Base-by-base conservation (phyloP, 2,113 vertebrate species). In the Austrofundulus limnaeus region DNA sequence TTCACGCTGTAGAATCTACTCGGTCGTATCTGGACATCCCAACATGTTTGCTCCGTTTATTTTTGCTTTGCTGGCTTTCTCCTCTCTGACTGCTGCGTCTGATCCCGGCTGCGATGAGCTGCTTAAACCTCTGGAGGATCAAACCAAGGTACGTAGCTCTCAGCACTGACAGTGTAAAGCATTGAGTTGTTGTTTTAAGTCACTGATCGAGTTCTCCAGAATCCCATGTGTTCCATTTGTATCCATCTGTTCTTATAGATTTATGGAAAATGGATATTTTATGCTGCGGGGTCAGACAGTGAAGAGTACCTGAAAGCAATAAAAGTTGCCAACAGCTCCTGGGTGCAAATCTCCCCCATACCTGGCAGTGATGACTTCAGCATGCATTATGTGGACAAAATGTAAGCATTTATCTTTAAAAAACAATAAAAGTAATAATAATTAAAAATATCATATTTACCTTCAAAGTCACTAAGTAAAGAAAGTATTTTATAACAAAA, bases 181-280 rank as follows among this genome's bases (percentile, higher is more conserved):
- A 34, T 34, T 9, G 10, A 34, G 31, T 34, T 34, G 5, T n/a
- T 3, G 31, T 34, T 34, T 34, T 9, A 34, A 34, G 31, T 34
- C 31, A 34, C 31, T 34, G 9, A 5, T 8, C 1, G 9, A 34
- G 31, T 5, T 34, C 10, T 34, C 31, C 5, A 34, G 9, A 34
- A 10, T 34, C 31, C 6, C 31, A 2, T 34, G 9, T 51, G 12
- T 9, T 51, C 24, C 19, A 31, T 5, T 21, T 24, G 20, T 48
- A 4, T 11, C 21, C 9, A 14, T 76, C 5, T 59, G 5, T 67
- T 2, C 70, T 11, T 23, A 88, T 23, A 88, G 82, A 0, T 79
- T 48, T 7, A 1, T 57, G 84, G 86, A n/a, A 83, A 81, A 77
- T 84, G 72, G 79, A 81, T 86, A 16, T 66, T 52, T 23, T 2